phyloP scores from a whole-genome alignment of 2,797 vertebrate species.

The Pipistrellus nathusii region DNA sequence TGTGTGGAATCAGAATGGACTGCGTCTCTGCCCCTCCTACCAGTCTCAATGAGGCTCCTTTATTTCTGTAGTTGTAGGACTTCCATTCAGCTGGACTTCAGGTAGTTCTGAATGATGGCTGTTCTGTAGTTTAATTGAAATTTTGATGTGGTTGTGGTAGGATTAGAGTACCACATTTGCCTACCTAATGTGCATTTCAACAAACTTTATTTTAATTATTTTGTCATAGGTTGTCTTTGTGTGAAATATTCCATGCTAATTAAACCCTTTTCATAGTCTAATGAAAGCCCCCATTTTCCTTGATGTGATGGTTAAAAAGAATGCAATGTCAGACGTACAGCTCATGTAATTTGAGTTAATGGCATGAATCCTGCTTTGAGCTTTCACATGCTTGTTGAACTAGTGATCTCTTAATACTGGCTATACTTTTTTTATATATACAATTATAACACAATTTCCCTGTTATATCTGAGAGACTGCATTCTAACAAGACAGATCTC shows the following conservation, averaged over 20 bases:
- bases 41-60: too few species aligned
- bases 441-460: constrained; percentile 74
- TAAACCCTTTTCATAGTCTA: constrained; percentile 79
- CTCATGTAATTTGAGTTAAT: constrained; percentile 83
- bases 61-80: too few species aligned
- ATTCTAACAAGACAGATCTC: constrained; percentile 41
- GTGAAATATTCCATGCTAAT: constrained; percentile 84
- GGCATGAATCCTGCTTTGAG: constrained; percentile 75
- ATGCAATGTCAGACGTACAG: constrained; percentile 57
- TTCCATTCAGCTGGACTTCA: too few species aligned
- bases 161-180: not conserved
- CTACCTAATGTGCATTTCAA: constrained; percentile 79
- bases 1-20: too few species aligned
- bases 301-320: constrained; percentile 71
- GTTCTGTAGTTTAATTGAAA: too few species aligned
- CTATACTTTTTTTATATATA: constrained; percentile 64
- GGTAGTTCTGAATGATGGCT: too few species aligned
- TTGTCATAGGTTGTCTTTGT: constrained; percentile 82
- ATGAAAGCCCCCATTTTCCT: constrained; percentile 58
- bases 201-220: constrained; percentile 86
- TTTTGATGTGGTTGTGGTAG: too few species aligned
- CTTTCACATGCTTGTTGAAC: constrained; percentile 80
- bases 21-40: too few species aligned
- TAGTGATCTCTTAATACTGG: constrained; percentile 77
- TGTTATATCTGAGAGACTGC: constrained; percentile 67